Evolutionary conservation across 1,140 invertebrate genomes (phyloP).

Genomic region (Drosophila ananassae): DNA sequence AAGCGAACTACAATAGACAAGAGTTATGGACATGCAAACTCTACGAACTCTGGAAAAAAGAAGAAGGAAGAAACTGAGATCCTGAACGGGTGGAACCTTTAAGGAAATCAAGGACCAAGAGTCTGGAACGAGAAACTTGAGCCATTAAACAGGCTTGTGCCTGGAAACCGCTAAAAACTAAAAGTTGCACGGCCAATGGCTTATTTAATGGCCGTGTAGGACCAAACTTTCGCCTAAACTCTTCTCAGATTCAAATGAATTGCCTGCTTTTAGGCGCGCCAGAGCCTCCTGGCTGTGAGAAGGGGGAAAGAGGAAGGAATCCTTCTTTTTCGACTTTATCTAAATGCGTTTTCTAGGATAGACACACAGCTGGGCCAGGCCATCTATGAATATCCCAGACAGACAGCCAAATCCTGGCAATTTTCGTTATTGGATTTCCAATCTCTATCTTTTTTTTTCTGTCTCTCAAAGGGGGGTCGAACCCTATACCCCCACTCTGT

Average conservation of each 20-base stretch:
- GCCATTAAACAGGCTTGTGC: constrained; percentile 60
- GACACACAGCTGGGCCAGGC: constrained; percentile 7
- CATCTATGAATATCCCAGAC: constrained; percentile 5
- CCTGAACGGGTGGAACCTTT: not conserved
- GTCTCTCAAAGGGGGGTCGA: too few relatives aligned
- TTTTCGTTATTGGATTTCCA: constrained; percentile 57
- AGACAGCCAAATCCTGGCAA: constrained; percentile 40
- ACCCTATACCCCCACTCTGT: too few relatives aligned
- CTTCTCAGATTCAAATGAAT: constrained; percentile 9
- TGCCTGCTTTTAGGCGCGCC: constrained; percentile 22
- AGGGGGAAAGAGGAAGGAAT: too few relatives aligned
- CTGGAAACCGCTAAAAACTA: constrained; percentile 13
- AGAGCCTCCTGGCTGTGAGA: not conserved
- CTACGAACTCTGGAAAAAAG: not conserved
- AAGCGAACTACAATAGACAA: constrained; percentile 30
- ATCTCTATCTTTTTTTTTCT: not conserved
- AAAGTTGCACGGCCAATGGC: constrained; percentile 3
- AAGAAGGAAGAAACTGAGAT: constrained; percentile 2
- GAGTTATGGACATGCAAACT: constrained; percentile 37
- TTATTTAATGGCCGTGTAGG: constrained; percentile 27
- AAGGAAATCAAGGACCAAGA: not conserved
- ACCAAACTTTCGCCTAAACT: not conserved
- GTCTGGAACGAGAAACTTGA: constrained; percentile 35
- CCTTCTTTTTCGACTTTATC: constrained; percentile 25
- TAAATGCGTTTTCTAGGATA: constrained; percentile 40